A percentile compares a stretch with the other conserved stretches of the same genome.
Evolutionary conservation across 92 coral and sea anemone genomes (phyloP).

Genomic region (Porites divaricata): DNA sequence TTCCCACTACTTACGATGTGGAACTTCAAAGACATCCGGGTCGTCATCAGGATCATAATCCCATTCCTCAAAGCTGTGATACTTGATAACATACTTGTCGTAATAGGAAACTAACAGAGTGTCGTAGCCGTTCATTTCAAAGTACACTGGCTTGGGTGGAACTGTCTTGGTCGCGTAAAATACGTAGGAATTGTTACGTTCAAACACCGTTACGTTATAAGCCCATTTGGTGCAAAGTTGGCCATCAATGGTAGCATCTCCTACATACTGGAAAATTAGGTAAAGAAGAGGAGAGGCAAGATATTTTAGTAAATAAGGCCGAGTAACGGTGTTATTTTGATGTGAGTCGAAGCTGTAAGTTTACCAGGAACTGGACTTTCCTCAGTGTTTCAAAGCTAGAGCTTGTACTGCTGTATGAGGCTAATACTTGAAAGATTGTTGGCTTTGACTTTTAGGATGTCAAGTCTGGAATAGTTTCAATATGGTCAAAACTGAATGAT

Average conservation of each 20-base stretch:
- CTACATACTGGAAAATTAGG: slow-evolving; percentile 66
- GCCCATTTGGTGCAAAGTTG: slow-evolving; percentile 84
- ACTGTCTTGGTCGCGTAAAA: slow-evolving; percentile 82
- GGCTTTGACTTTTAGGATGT: too few species aligned
- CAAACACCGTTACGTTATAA: slow-evolving; percentile 67
- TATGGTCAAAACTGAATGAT: too few species aligned
- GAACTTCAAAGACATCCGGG: slow-evolving; percentile 52
- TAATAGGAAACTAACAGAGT: slow-evolving; percentile 93
- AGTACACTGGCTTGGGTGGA: slow-evolving; percentile 89
- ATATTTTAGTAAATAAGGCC: background rate
- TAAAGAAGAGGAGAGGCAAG: background rate
- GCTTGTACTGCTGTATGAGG: too few species aligned
- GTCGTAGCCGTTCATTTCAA: slow-evolving; percentile 95
- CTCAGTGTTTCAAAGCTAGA: too few species aligned
- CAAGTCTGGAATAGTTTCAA: too few species aligned
- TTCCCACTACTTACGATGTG: slow-evolving; percentile 75
- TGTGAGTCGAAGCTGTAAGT: background rate
- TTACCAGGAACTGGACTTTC: too few species aligned
- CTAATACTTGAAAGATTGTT: too few species aligned
- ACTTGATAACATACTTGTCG: slow-evolving; percentile 88
- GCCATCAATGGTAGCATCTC: slow-evolving; percentile 76
- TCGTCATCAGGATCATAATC: slow-evolving; percentile 63
- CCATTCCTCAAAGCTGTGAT: slow-evolving; percentile 81
- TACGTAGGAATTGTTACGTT: slow-evolving; percentile 83
- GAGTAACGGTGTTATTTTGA: background rate